Evolutionary conservation across 1,140 invertebrate species (phyloP), one percentile per base, ranked within the genome.

Genomic region (Temnothorax nylanderi): DNA sequence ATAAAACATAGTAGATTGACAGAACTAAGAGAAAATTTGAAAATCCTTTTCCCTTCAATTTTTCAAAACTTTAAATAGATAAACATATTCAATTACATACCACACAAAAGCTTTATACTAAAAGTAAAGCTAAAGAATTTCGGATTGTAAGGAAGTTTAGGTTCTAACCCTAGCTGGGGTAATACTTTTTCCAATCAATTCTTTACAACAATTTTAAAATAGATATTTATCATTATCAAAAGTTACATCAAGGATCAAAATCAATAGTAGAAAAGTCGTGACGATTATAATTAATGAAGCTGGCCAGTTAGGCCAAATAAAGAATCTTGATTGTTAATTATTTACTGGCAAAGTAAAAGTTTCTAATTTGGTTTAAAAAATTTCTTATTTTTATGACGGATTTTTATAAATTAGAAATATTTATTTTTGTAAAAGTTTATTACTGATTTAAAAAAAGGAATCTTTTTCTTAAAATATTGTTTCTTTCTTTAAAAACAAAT

Each of bases 1-100:
- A 74, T 76, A 41, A 62, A 85, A 34, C 47, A 60, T 77, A 85
- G 78, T 54, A 18, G 37, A 56, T 87, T 62, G 69, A 76, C 75
- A 11, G 44, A 32, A 41, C 8, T 72, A 71, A 18, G 16, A 32
- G 26, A 32, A 44, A 56, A 26, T 81, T 58, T 3, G 3, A 60
- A 65, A 67, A 80, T 67, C 0, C 0, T 8, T 80, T 51, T 32
- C n/a, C 11, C 8, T 26, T 0, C 7, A 37, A 67, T 67, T 54
- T 77, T 44, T 77, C 21, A 47, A 34, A 77, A 77, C 2, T 34
- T 74, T 34, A 54, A 21, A 32, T 44, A 76, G 16, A 62, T 62
- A 16, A 26, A 49, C 8, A 18, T 76, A 32, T 21, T 62, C 21
- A 60, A 18, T 76, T 62, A 64, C 18, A 11, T 26, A 32, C 1